Evolutionary conservation across 2,113 vertebrate species (phyloP), one percentile per base, ranked within the genome.

Genomic region (Aphyosemion australe): DNA sequence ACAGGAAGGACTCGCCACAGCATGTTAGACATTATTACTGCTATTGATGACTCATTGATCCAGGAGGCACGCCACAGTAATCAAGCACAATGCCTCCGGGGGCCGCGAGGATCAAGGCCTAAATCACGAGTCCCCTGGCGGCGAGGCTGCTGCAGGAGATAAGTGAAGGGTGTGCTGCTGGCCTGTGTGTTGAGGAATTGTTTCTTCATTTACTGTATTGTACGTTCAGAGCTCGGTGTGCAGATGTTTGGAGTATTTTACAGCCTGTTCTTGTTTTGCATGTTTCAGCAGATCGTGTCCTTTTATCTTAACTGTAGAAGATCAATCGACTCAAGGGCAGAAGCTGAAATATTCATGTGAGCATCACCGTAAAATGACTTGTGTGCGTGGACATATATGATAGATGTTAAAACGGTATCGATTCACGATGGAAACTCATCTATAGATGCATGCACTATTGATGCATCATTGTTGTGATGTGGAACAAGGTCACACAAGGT

Each of bases 1-100:
- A 76, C 72, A 63, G 73, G 63, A 52, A 64, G 65, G 63, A 69
- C 62, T 37, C 15, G 42, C 64, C 46, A 14, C 73, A 55, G 73
- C 74, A 69, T 84, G 84, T 74, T 82, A 48, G 51, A 81, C 73
- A 78, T 87, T 87, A 84, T 87, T 78, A 71, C 71, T 58, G 63
- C 79, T 86, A 85, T 80, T 83, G 78, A 86, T 85, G 80, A 87
- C 62, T 78, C 78, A 86, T 88, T 37, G 69, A 88, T 89, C 86
- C 50, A 12, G 63, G 65, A 54, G 73, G 52, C 74, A 69, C 84
- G 62, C 72, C 62, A 46, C 48, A 75, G 82, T 75, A 83, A 85
- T 84, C 84, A 83, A 75, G 45, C 67, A 55, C 42, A 53, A 43
- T 2, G 65, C 67, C 80, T 76, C 66, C 63, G 18, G 64, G 70